phyloP scores from a whole-genome alignment of 2,888 invertebrate species.

The Pseudococcus viburni region DNA sequence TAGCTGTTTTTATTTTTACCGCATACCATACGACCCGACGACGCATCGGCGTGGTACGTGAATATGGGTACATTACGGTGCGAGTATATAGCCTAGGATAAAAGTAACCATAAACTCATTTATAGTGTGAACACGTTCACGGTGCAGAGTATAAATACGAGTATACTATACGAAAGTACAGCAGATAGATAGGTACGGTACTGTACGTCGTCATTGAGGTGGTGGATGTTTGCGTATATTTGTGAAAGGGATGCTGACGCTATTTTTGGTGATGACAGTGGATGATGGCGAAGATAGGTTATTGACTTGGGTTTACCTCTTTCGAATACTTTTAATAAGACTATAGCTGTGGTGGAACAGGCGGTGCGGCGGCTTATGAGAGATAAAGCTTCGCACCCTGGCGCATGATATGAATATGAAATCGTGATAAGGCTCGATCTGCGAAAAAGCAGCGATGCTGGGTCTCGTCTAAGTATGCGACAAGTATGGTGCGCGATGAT shows the following conservation, averaged over 20 bases:
- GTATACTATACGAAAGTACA: background rate
- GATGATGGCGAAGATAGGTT: constrained; percentile 50
- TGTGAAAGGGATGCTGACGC: constrained; percentile 49
- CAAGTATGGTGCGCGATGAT: background rate
- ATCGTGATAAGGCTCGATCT: constrained; percentile 23
- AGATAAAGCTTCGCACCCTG: constrained; percentile 61
- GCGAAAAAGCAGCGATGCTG: background rate
- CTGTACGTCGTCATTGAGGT: too few species aligned
- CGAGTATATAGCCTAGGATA: constrained; percentile 21
- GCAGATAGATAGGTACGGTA: background rate
- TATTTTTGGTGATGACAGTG: constrained; percentile 55
- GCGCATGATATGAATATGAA: constrained; percentile 62
- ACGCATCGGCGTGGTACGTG: background rate
- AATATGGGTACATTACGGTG: background rate
- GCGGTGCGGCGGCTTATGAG: constrained; percentile 29
- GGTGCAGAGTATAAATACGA: background rate
- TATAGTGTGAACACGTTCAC: constrained; percentile 57
- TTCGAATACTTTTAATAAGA: constrained; percentile 63
- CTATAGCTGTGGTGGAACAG: background rate
- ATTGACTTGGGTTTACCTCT: constrained; percentile 56
- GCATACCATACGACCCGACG: background rate
- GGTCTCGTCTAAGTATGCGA: background rate
- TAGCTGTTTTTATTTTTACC: background rate
- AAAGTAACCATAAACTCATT: constrained; percentile 47
- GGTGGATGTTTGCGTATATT: constrained; percentile 26